phyloP scores from a whole-genome alignment of 2,797 vertebrate species.

The Gymnopithys bicolor region DNA sequence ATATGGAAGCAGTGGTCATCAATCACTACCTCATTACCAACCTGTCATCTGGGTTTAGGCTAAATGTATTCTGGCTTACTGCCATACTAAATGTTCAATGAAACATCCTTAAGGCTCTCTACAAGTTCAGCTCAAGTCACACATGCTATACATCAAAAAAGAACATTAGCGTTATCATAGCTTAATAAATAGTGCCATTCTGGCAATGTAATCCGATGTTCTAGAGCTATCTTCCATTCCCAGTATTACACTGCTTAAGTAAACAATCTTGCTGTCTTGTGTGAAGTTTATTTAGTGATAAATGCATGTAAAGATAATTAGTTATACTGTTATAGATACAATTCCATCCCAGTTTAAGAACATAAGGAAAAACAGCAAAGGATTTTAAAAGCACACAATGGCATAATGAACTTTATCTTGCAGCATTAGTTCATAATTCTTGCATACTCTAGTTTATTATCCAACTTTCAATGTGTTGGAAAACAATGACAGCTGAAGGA shows the following conservation, averaged over 20 bases:
- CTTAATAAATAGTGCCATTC: constrained; percentile 84
- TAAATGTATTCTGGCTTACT: constrained; percentile 87
- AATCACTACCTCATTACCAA: constrained; percentile 88
- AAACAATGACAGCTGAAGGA: neutral
- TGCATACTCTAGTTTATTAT: neutral
- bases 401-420: constrained; percentile 19
- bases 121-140: constrained; percentile 84
- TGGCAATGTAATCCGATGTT: constrained; percentile 77
- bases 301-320: constrained; percentile 74
- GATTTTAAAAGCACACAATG: constrained; percentile 49
- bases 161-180: constrained; percentile 83
- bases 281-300: constrained; percentile 86
- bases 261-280: constrained; percentile 78
- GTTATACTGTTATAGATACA: constrained; percentile 56
- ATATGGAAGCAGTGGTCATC: constrained; percentile 83
- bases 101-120: constrained; percentile 88
- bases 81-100: constrained; percentile 89
- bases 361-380: neutral
- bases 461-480: neutral
- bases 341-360: constrained; percentile 25
- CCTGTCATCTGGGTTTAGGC: constrained; percentile 84
- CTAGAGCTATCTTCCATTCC: constrained; percentile 78
- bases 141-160: constrained; percentile 83
- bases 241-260: constrained; percentile 73
- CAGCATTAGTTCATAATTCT: constrained; percentile 48